Evolutionary conservation across 2,888 invertebrate genomes (phyloP), one percentile per base, ranked within the genome.

Genomic region (Phasia obesa): DNA sequence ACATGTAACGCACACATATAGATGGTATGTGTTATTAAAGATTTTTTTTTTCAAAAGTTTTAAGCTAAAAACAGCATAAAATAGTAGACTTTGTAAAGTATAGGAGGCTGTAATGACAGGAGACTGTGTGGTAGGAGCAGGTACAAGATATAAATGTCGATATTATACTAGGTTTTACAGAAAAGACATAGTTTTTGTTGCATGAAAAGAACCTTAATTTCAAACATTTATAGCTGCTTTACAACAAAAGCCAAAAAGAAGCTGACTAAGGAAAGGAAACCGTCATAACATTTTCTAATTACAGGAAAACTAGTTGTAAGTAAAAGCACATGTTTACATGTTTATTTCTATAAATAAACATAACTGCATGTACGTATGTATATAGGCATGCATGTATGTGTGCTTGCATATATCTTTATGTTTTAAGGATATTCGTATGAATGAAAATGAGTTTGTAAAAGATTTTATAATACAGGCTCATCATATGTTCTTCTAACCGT

Each of bases 221-320:
- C 2, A 23, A 21, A 31, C 21, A 65, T 21, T 31, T 51, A 59
- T 51, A 51, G 35, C 57, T 59, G 23, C 13, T 44, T 0, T 3
- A 7, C n/a, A 64, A 74, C 64, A 74, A 55, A 57, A 75, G 47
- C 55, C 21, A 47, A 70, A 74, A 75, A 71, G 75, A 79, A 60
- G 65, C 57, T 62, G 60, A 38, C 69, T 74, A 73, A 69, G 71
- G 62, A 81, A 77, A 75, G 42, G 35, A 51, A 67, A 69, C 79
- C 74, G 53, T 71, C 79, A 81, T 84, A 81, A 81, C 81, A 84
- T 81, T 84, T 81, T 81, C 78, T 84, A 84, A 84, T 84, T 84
- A 84, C 84, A 70, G 82, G 70, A 79, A 79, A 83, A 83, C 83
- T 83, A 83, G 71, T 83, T 70, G 65, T 31, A 69, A 75, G 51